These are phyloP conservation scores for Knipowitschia caucasica DNA, from an alignment of 2,797 vertebrate species.

Conservation along the genomic window DNA sequence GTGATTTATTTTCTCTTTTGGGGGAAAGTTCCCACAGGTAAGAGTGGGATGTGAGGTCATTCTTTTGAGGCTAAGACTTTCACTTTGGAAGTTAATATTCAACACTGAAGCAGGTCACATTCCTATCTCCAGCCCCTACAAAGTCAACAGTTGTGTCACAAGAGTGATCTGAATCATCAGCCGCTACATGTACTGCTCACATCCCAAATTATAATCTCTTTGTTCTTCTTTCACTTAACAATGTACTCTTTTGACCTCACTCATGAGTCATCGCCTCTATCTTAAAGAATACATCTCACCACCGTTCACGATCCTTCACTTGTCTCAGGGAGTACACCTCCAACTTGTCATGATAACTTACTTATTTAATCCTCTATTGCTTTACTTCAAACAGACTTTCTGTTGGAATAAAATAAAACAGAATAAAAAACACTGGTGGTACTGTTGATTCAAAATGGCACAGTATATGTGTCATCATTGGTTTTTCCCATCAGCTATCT, in stretches of 20 bases:
- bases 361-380: background rate
- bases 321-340: background rate
- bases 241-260: background rate
- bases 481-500: background rate
- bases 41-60: background rate
- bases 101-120: background rate
- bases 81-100: constrained; percentile 6
- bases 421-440: background rate
- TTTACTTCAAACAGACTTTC: background rate
- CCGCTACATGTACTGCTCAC: background rate
- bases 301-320: background rate
- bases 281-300: background rate
- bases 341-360: background rate
- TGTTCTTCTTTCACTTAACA: background rate
- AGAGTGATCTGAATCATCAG: background rate
- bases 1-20: too few relatives aligned
- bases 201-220: background rate
- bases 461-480: background rate
- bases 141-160: constrained; percentile 1
- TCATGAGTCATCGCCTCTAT: background rate
- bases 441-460: background rate
- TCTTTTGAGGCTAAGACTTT: background rate
- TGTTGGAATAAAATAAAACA: background rate
- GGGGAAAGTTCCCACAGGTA: background rate
- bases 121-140: background rate